Evolutionary conservation across 2,797 vertebrate genomes (phyloP), one percentile per base, ranked within the genome.

Genomic region (Sebastes matsubarae): DNA sequence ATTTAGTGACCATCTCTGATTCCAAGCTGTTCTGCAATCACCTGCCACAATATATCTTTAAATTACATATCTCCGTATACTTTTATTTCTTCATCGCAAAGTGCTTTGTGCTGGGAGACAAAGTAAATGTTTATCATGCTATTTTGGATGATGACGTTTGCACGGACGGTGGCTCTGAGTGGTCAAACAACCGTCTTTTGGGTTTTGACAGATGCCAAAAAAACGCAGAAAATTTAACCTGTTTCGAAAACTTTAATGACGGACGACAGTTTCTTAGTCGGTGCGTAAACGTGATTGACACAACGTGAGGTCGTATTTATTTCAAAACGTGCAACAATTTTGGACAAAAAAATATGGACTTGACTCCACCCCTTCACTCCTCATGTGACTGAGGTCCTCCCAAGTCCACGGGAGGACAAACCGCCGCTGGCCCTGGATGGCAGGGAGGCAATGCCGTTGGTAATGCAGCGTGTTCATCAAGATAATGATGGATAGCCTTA

Each of bases 401-500:
- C 82, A 78, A 93, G 88, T 92, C 89, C 89, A 93, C 75, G 90
- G 92, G 96, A 96, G 93, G 92, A 95, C 92, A 86, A 61, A 38
- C 59, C 88, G 12, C 78, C 86, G 72, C 89, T 89, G 90, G 82
- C 94, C 93, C 90, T 92, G 94, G 91, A 68, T 85, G 89, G 87
- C 85, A 83, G 90, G 88, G 84, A 80, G 79, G 85, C 84, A 90
- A 81, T 89, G 92, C 84, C 59, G 86, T 94, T 93, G 91, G 71
- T 89, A 83, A 82, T 79, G 80, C 87, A 86, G 74, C 75, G 91
- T 93, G 92, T 93, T 96, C 94, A 96, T 97, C 94, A 95, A 92
- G 91, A 92, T 96, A 96, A 96, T 96, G 96, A 97, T 87, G 90
- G 91, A 97, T 96, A 92, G 90, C 93, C 95, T 96, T 96, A 95